Evolutionary conservation across 1,140 invertebrate species (phyloP).

Genomic region (Caenorhabditis remanei): DNA sequence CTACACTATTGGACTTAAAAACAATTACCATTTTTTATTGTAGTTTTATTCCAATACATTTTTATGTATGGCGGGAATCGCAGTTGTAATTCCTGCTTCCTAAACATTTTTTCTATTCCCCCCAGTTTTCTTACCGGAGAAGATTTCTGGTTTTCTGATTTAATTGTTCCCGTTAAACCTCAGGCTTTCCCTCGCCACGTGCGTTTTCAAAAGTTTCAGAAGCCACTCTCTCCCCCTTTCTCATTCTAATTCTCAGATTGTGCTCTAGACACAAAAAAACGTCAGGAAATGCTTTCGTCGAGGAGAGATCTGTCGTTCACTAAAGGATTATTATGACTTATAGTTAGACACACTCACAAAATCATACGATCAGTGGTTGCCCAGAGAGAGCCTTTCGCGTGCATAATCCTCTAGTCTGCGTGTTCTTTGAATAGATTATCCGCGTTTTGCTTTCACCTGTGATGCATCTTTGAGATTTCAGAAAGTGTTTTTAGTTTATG

Average conservation of each 20-base stretch:
- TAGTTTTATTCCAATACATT: too few relatives aligned
- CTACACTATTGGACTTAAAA: too few relatives aligned
- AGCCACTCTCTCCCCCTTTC: not conserved
- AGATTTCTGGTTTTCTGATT: too few relatives aligned
- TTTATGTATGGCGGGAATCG: too few relatives aligned
- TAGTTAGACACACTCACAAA: not conserved
- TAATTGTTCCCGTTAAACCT: too few relatives aligned
- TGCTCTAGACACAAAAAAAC: conserved; percentile 7
- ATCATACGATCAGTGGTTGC: conserved; percentile 12
- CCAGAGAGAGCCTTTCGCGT: conserved; percentile 26
- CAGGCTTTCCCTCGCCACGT: too few relatives aligned
- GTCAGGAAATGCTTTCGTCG: not conserved
- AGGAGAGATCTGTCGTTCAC: conserved; percentile 8
- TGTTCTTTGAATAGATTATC: conserved; percentile 48
- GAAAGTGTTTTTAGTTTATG: not conserved
- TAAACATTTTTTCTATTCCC: too few relatives aligned
- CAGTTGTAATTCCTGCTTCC: too few relatives aligned
- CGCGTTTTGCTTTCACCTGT: conserved; percentile 29
- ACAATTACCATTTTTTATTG: too few relatives aligned
- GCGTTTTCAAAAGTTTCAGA: not conserved
- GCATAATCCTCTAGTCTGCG: conserved; percentile 48
- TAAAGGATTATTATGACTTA: conserved; percentile 29
- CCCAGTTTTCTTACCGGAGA: too few relatives aligned
- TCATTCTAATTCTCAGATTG: not conserved
- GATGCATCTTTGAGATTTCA: not conserved